phyloP scores from a whole-genome alignment of 2,113 vertebrate genomes.

The Climacteris rufus region DNA sequence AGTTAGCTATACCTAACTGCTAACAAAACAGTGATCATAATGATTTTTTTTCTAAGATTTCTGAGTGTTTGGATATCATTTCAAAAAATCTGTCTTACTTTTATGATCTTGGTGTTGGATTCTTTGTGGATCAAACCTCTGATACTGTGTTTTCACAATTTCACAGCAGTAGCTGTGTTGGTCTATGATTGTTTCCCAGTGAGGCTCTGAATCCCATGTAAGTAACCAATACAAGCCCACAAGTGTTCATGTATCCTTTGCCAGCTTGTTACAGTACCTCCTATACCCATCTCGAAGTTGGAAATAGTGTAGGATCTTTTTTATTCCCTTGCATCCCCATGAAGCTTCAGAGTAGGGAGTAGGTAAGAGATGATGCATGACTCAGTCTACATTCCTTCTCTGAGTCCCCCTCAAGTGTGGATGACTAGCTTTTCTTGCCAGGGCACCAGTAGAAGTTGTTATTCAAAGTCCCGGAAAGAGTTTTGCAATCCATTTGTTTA shows the following conservation, averaged over 20 bases:
- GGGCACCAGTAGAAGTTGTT: background rate
- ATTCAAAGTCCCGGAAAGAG: background rate
- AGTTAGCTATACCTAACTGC: background rate
- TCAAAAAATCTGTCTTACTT: background rate
- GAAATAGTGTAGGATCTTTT: background rate
- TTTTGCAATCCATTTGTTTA: background rate
- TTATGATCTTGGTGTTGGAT: background rate
- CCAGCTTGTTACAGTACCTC: background rate
- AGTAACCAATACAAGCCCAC: background rate
- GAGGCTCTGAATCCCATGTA: background rate
- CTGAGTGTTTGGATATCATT: background rate
- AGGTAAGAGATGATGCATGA: background rate
- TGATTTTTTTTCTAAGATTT: background rate
- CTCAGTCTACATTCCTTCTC: fast-evolving
- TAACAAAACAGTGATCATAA: background rate
- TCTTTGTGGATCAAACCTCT: background rate
- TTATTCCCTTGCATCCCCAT: background rate
- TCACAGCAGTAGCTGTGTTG: background rate
- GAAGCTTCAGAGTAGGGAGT: background rate
- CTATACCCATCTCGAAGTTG: background rate
- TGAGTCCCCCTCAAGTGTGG: background rate
- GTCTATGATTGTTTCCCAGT: background rate
- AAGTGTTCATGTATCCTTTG: background rate
- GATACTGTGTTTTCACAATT: background rate
- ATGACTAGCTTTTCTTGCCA: background rate